Conservation (phyloP, 2,888 invertebrate species). For the Erebia epiphron region DNA sequence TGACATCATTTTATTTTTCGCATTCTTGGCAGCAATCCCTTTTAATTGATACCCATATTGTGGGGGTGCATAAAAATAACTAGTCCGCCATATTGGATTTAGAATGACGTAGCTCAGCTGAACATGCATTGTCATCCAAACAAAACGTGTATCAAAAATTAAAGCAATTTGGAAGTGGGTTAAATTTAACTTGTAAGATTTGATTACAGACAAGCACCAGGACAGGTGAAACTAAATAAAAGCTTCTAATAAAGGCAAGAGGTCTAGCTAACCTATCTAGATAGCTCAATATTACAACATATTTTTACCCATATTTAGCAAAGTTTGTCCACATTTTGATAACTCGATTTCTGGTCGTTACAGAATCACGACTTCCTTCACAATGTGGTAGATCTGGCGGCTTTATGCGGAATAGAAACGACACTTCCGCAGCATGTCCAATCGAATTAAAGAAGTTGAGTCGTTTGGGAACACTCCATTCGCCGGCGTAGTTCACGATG, state of each 20-base stretch:
- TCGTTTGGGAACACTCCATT: slow-evolving; percentile 62
- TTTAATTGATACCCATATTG: too few species aligned
- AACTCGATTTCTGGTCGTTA: slow-evolving; percentile 62
- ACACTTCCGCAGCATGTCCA: slow-evolving; percentile 69
- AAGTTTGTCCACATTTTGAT: slow-evolving; percentile 79
- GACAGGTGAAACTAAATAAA: too few species aligned
- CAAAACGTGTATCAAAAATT: too few species aligned
- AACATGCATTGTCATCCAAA: too few species aligned
- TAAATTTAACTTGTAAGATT: too few species aligned
- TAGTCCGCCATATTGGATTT: too few species aligned
- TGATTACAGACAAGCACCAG: too few species aligned
- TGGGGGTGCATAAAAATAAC: too few species aligned
- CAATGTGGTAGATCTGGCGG: slow-evolving; percentile 48
- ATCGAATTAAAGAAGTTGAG: slow-evolving; percentile 58
- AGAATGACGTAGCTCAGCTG: too few species aligned
- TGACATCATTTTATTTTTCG: too few species aligned
- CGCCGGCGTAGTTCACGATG: slow-evolving; percentile 64
- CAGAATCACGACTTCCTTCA: slow-evolving; percentile 66
- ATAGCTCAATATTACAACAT: not conserved
- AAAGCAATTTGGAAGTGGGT: too few species aligned
- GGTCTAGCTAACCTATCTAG: not conserved
- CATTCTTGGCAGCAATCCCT: too few species aligned
- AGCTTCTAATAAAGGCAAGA: not conserved
- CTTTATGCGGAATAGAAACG: slow-evolving; percentile 65
- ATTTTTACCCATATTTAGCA: slow-evolving; percentile 73